Base-by-base conservation (phyloP, 2,113 vertebrate genomes). In the Gambusia affinis region DNA sequence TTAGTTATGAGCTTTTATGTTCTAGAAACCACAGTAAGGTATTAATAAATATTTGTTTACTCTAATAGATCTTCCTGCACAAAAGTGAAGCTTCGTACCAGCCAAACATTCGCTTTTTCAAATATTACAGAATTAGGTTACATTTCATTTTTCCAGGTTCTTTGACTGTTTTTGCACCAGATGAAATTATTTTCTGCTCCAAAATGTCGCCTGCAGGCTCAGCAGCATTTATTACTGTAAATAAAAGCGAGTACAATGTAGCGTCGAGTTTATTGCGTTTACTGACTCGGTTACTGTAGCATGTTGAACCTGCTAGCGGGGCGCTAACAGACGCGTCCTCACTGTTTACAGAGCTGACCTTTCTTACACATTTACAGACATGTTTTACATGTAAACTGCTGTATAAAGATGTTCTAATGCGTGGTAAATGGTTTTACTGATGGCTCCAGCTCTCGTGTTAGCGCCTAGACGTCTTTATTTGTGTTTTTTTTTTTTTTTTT, bases 351-450 rank as follows among this genome's bases (percentile, higher is more conserved):
- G 67, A 73, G 42, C 74, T 79, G 61, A 70, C 28, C 81, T 84
- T 87, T 75, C 75, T 72, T 90, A 92, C 87, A 88, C 90, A 76
- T 89, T 91, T 87, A 64, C 62, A 81, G 35, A 81, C 86, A 84
- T 88, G 92, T 93, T 67, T 94, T 84, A 90, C 85, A 89, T 95
- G 93, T 88, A 87, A 57, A 94, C 90, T 91, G 86, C 75, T 87
- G 91, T 95, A 93, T 88, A 93, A 93, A 94, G 89, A 85, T 86
- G 79, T 91, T 87, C 27, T 83, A 76, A 89, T 80, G 67, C 88
- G 82, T 87, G 88, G 86, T 90, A 80, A 77, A 78, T 84, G 80
- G 78, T 91, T 90, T 86, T 68, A 84, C 78, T 76, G 76, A 84
- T 75, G 73, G 83, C 88, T 91, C 82, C 63, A 88, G 75, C 75